phyloP scores from a whole-genome alignment of 2,888 invertebrate species.

The Linnaemya tessellans region DNA sequence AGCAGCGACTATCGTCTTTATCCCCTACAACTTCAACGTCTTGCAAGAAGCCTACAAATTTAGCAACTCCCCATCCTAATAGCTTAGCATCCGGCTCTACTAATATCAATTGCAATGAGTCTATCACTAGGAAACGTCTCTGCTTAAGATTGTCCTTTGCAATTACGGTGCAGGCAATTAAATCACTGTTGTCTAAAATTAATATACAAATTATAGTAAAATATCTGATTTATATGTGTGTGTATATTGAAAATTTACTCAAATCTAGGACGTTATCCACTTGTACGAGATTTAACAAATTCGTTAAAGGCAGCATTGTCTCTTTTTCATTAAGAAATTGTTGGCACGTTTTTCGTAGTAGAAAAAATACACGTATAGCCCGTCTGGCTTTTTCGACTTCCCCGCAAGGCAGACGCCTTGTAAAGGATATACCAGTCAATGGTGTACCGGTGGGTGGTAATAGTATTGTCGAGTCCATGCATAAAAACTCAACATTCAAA shows the following conservation, averaged over 20 bases:
- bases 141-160: conserved; percentile 95
- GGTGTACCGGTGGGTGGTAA: conserved; percentile 98
- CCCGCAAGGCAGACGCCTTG: conserved; percentile 96
- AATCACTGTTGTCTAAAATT: conserved; percentile 95
- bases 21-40: conserved; percentile 98
- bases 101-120: conserved; percentile 96
- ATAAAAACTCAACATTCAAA: conserved; percentile 96
- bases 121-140: conserved; percentile 97
- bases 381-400: conserved; percentile 95
- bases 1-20: conserved; percentile 97
- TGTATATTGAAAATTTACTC: conserved; percentile 86
- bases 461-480: conserved; percentile 97
- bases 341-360: conserved; percentile 91
- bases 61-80: conserved; percentile 98
- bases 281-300: conserved; percentile 94
- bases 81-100: conserved; percentile 98
- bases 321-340: conserved; percentile 92
- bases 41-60: conserved; percentile 96
- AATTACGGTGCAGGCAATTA: conserved; percentile 97
- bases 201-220: conserved; percentile 58
- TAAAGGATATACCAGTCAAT: conserved; percentile 97
- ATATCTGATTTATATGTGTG: background rate
- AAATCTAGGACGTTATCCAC: conserved; percentile 97
- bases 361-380: conserved; percentile 96
- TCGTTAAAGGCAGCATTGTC: conserved; percentile 94